A percentile compares a stretch with the other conserved stretches of the same genome.
Evolutionary conservation across 1,140 invertebrate genomes (phyloP).

Genomic region (Pseudomyrmex gracilis): DNA sequence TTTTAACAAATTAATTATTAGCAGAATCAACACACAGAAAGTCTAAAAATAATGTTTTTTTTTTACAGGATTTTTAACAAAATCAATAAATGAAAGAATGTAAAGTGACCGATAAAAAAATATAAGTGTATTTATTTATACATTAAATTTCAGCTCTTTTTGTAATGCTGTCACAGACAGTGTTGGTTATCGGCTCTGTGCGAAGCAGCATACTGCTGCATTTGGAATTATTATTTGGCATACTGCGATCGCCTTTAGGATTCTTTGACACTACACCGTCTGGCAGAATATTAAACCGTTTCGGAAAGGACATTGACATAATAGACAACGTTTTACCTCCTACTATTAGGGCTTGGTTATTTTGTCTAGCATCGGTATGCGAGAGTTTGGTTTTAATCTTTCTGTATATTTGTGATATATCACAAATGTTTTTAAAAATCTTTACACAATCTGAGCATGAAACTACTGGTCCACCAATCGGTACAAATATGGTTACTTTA

Average conservation of each 20-base stretch:
- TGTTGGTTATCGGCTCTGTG: constrained; percentile 81
- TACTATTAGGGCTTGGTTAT: constrained; percentile 84
- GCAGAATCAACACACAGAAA: neutral
- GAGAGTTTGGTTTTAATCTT: constrained; percentile 72
- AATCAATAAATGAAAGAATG: constrained; percentile 10
- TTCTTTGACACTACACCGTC: constrained; percentile 88
- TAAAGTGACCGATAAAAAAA: neutral
- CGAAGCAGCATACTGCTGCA: constrained; percentile 82
- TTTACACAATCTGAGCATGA: neutral
- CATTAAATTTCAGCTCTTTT: constrained; percentile 83
- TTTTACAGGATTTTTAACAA: constrained; percentile 3
- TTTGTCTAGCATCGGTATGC: constrained; percentile 89
- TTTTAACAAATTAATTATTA: constrained; percentile 15
- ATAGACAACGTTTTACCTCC: constrained; percentile 85
- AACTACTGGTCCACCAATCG: constrained; percentile 74
- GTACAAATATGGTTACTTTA: constrained; percentile 66
- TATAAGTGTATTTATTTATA: constrained; percentile 53
- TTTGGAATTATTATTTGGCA: constrained; percentile 79
- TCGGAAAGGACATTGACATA: constrained; percentile 86
- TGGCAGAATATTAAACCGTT: constrained; percentile 88
- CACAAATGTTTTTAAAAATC: neutral
- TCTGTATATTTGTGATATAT: constrained; percentile 15
- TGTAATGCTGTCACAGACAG: constrained; percentile 80
- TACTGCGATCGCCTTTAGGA: constrained; percentile 86
- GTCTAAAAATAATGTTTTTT: neutral